A percentile compares a stretch with the other conserved stretches of the same genome.
Evolutionary conservation across 2,797 vertebrate species (phyloP).

Genomic region (Allobates femoralis): DNA sequence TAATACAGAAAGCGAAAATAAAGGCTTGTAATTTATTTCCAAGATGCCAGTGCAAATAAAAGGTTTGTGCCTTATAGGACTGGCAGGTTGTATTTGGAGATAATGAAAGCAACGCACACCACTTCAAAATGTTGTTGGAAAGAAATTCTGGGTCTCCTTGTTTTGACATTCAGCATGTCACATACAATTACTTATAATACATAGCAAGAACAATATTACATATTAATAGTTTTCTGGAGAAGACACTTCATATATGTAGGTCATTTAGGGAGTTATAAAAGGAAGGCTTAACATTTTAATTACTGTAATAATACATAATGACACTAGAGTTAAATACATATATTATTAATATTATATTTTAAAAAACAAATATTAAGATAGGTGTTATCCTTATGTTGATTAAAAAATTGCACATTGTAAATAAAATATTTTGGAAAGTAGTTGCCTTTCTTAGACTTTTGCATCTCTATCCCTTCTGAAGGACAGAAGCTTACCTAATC

Average conservation of each 20-base stretch:
- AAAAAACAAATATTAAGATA: too few species aligned
- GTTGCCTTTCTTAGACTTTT: too few species aligned
- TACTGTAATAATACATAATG: background rate
- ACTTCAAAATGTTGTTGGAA: slow-evolving; percentile 52
- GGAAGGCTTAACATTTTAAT: background rate
- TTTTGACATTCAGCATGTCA: slow-evolving; percentile 52
- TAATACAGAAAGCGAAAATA: slow-evolving; percentile 50
- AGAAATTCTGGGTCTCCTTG: slow-evolving; percentile 51
- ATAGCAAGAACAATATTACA: slow-evolving; percentile 27
- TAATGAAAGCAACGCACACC: slow-evolving; percentile 53
- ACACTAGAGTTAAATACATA: background rate
- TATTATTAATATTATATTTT: background rate
- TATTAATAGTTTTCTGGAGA: slow-evolving; percentile 13
- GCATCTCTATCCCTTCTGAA: too few species aligned
- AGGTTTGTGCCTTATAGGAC: slow-evolving; percentile 32
- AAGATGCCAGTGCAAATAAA: slow-evolving; percentile 55
- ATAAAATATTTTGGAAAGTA: background rate
- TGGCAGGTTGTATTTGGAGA: slow-evolving; percentile 55
- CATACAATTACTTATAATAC: slow-evolving; percentile 41
- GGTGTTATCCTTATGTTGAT: too few species aligned
- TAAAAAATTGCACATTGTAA: background rate
- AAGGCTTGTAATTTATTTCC: slow-evolving; percentile 62
- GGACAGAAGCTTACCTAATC: too few species aligned
- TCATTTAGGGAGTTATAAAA: background rate
- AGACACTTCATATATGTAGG: background rate